Conservation (phyloP, 2,113 vertebrate species). For the Microtus richardsoni region DNA sequence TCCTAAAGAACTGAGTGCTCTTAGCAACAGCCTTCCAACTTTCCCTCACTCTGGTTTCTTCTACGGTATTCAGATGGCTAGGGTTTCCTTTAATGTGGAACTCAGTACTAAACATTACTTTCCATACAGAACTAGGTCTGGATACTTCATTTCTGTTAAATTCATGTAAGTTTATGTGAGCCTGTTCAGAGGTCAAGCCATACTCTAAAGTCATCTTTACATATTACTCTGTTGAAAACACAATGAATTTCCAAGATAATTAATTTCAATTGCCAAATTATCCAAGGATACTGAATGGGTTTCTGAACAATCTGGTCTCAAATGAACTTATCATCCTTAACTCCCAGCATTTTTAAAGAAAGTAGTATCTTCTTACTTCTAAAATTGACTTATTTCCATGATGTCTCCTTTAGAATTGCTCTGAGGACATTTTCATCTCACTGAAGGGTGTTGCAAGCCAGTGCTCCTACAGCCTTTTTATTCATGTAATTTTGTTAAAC, state of each 20-base stretch:
- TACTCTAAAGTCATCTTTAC: not conserved
- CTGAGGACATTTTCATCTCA: slow-evolving; percentile 21
- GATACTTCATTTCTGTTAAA: not conserved
- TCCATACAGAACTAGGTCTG: not conserved
- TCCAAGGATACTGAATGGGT: not conserved
- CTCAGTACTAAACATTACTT: not conserved
- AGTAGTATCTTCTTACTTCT: not conserved
- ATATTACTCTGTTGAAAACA: not conserved
- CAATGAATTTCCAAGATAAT: not conserved
- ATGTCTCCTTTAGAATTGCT: not conserved
- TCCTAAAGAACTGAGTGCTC: not conserved
- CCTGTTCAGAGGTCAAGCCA: not conserved
- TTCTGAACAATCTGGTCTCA: slow-evolving; percentile 10
- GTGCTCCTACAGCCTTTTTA: not conserved
- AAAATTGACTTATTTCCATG: not conserved
- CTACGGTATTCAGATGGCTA: not conserved
- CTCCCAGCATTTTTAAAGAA: not conserved
- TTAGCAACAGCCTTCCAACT: not conserved
- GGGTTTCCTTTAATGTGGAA: not conserved
- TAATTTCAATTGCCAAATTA: not conserved
- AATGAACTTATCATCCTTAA: not conserved
- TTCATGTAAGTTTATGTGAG: not conserved
- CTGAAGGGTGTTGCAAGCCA: not conserved
- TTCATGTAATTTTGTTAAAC: not conserved
- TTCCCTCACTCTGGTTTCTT: not conserved